Evolutionary conservation across 2,113 vertebrate genomes (phyloP).

Genomic region (Melospiza georgiana): DNA sequence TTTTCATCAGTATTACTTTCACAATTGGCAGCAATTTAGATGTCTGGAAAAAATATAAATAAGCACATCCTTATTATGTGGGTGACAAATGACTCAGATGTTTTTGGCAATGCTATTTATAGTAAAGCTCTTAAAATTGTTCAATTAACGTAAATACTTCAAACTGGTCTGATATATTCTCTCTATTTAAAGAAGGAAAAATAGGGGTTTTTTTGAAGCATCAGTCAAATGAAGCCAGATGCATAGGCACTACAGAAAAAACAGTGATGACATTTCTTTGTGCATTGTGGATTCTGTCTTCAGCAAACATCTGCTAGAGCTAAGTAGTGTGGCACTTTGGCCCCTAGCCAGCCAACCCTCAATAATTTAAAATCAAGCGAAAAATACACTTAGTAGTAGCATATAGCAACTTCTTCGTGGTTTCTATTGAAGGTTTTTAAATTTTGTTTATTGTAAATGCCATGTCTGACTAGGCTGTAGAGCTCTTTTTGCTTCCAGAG

Average conservation of each 20-base stretch:
- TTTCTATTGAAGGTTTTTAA: neutral
- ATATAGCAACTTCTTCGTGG: neutral
- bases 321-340: neutral
- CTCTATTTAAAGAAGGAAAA: neutral
- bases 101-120: constrained; percentile 31
- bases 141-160: constrained; percentile 4
- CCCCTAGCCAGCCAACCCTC: neutral
- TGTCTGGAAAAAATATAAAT: neutral
- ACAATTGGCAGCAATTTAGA: neutral
- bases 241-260: neutral
- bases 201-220: neutral
- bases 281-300: neutral
- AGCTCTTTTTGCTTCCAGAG: neutral
- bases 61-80: constrained; percentile 15
- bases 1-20: neutral
- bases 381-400: neutral
- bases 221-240: neutral
- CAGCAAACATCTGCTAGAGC: neutral
- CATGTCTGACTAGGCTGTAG: neutral
- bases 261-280: neutral
- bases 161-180: neutral
- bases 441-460: neutral
- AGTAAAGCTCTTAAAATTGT: neutral
- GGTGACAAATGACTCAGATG: constrained; percentile 9
- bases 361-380: neutral